phyloP scores from a whole-genome alignment of 2,113 vertebrate species.

The Tragelaphus strepsiceros region DNA sequence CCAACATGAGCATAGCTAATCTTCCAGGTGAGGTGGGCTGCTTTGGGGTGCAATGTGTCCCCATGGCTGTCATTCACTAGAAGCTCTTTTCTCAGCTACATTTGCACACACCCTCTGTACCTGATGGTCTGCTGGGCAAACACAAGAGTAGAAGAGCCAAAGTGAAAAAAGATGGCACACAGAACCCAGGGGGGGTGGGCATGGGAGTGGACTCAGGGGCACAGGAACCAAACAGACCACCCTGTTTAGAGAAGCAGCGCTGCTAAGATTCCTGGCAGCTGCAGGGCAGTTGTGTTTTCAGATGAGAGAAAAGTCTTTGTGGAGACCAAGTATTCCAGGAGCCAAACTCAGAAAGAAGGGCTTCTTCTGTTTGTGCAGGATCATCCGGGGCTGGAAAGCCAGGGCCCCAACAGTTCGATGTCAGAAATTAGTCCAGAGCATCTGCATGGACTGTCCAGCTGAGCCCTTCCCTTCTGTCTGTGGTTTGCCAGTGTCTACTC shows the following conservation, averaged over 20 bases:
- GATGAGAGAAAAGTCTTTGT: background rate
- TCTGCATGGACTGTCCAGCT: rapidly evolving
- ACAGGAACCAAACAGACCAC: background rate
- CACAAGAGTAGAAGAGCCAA: background rate
- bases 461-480: rapidly evolving
- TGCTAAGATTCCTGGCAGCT: background rate
- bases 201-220: rapidly evolving
- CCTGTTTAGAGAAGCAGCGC: background rate
- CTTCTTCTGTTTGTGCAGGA: rapidly evolving
- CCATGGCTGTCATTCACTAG: background rate
- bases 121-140: rapidly evolving
- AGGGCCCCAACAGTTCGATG: rapidly evolving
- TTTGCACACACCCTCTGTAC: rapidly evolving
- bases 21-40: background rate
- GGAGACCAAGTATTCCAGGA: background rate
- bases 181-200: rapidly evolving
- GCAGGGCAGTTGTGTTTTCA: background rate
- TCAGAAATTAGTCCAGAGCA: rapidly evolving
- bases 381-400: rapidly evolving
- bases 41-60: background rate
- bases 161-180: rapidly evolving
- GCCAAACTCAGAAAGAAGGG: background rate
- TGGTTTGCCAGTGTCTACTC: rapidly evolving
- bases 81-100: background rate
- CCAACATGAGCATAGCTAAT: rapidly evolving